phyloP scores from a whole-genome alignment of 2,113 vertebrate species.

The Grallaria varia region DNA sequence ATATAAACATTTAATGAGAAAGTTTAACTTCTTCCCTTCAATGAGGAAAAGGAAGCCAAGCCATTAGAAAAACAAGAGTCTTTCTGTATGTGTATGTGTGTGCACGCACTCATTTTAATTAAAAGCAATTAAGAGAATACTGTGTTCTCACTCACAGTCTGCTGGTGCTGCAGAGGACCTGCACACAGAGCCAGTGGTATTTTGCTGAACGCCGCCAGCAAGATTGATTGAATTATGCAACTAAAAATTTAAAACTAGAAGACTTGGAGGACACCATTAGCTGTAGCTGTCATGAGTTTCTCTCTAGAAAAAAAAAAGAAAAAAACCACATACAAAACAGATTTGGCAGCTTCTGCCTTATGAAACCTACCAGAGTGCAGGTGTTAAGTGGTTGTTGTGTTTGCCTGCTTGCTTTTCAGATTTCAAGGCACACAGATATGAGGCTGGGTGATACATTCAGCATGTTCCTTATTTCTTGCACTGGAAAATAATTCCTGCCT shows the following conservation, averaged over 20 bases:
- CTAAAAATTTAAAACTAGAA: neutral
- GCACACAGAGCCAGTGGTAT: neutral
- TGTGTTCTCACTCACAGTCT: conserved; percentile 14
- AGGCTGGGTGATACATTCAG: neutral
- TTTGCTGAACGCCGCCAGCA: neutral
- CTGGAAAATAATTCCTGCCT: neutral
- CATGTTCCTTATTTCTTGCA: neutral
- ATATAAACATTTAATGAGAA: conserved; percentile 64
- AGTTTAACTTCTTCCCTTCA: conserved; percentile 59
- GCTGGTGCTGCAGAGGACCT: neutral
- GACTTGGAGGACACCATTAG: neutral
- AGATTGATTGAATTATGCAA: conserved; percentile 1
- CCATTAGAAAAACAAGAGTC: conserved; percentile 38
- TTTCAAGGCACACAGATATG: neutral
- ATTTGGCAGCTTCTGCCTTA: neutral
- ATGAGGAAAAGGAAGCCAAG: conserved; percentile 53
- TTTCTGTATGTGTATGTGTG: neutral
- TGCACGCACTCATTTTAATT: conserved; percentile 18
- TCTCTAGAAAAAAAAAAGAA: conserved; percentile 1
- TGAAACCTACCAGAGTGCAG: neutral
- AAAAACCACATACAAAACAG: neutral
- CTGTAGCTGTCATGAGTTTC: neutral
- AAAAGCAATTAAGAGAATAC: conserved; percentile 52
- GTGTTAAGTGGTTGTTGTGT: neutral
- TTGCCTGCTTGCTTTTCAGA: neutral